phyloP scores from a whole-genome alignment of 2,113 vertebrate genomes.

The Castor canadensis region DNA sequence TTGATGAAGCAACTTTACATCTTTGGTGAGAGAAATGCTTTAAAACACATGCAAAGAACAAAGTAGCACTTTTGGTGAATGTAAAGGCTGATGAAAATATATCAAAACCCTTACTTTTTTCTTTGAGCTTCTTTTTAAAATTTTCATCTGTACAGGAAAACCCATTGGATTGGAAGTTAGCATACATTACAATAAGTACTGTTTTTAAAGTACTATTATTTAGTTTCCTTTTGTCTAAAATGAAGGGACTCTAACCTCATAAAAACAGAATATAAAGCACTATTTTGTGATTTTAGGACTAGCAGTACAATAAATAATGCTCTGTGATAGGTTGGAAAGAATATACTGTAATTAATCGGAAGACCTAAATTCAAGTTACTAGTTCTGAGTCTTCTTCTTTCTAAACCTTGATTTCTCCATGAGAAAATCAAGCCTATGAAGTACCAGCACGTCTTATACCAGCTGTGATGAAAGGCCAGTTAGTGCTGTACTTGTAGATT shows the following conservation, averaged over 20 bases:
- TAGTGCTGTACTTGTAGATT: neutral
- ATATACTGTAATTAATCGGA: neutral
- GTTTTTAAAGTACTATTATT: conserved; percentile 28
- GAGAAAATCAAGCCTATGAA: neutral
- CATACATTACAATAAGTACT: conserved; percentile 64
- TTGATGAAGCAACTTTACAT: conserved; percentile 78
- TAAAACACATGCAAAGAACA: conserved; percentile 89
- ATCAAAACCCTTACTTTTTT: conserved; percentile 95
- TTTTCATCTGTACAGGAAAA: conserved; percentile 95
- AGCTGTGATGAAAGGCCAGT: neutral
- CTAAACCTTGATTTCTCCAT: neutral
- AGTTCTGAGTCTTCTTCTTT: neutral
- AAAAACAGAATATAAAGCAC: neutral
- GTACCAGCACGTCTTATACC: neutral
- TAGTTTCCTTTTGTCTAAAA: conserved; percentile 4
- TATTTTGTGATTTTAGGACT: neutral
- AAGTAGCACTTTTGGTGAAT: conserved; percentile 72
- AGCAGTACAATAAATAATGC: neutral
- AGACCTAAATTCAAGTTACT: neutral
- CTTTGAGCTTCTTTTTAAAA: conserved; percentile 98
- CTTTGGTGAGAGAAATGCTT: conserved; percentile 71
- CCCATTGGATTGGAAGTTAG: conserved; percentile 82
- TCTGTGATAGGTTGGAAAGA: neutral
- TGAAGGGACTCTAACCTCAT: neutral
- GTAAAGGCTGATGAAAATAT: conserved; percentile 75